phyloP scores from a whole-genome alignment of 2,113 vertebrate species.

The Tringa solitaria region DNA sequence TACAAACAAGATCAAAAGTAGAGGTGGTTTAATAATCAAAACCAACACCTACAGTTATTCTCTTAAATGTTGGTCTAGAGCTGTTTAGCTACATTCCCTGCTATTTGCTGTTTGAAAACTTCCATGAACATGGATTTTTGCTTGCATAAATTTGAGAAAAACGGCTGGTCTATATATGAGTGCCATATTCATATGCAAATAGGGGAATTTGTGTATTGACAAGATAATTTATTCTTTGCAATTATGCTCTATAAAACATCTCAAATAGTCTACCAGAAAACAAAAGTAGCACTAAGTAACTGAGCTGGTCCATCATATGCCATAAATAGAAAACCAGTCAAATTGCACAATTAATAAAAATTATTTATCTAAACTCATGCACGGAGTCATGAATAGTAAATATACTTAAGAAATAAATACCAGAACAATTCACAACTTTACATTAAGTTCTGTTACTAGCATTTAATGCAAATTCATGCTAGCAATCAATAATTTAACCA shows the following conservation, averaged over 20 bases:
- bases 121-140: neutral
- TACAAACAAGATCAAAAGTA: neutral
- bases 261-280: neutral
- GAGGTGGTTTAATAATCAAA: neutral
- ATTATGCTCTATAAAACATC: neutral
- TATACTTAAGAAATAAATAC: neutral
- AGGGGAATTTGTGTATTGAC: neutral
- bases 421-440: neutral
- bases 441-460: neutral
- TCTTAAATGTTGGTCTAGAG: neutral
- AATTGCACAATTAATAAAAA: neutral
- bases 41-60: neutral
- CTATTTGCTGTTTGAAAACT: neutral
- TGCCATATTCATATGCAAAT: neutral
- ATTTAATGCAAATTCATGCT: neutral
- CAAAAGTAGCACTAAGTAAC: neutral
- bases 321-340: neutral
- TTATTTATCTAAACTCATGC: neutral
- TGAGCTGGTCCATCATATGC: neutral
- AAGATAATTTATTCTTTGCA: slow-evolving; percentile 6
- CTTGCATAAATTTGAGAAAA: slow-evolving; percentile 1
- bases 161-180: neutral
- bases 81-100: neutral
- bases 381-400: neutral
- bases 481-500: neutral